Conservation (phyloP, 2,797 vertebrate genomes). For the Pyrocephalus nanus region DNA sequence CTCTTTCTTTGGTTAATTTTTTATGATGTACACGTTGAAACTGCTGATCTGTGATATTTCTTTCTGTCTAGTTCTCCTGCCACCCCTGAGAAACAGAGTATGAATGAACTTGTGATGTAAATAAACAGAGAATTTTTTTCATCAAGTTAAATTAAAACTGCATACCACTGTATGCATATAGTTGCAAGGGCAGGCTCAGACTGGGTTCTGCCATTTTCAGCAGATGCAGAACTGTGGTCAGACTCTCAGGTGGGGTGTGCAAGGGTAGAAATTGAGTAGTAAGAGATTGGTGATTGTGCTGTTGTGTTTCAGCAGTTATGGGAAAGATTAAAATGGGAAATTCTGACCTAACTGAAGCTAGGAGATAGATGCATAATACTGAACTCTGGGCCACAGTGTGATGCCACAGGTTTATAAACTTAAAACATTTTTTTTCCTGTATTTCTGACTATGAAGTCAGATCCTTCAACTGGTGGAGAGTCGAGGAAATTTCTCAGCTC, state of each 20-base stretch:
- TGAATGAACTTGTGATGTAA: background rate
- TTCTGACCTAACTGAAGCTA: background rate
- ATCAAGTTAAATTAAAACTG: background rate
- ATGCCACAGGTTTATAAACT: background rate
- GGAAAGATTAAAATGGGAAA: background rate
- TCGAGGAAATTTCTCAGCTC: background rate
- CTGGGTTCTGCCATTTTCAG: background rate
- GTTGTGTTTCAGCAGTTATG: background rate
- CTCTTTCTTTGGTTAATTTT: background rate
- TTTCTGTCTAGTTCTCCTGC: background rate
- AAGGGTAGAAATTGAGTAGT: background rate
- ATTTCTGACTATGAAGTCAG: background rate
- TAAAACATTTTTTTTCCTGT: background rate
- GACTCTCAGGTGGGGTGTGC: background rate
- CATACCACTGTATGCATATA: background rate
- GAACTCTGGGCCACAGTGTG: background rate
- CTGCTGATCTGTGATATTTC: background rate
- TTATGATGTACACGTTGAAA: background rate
- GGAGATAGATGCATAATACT: background rate
- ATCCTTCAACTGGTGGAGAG: background rate
- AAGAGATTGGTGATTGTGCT: background rate
- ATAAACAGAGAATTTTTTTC: background rate
- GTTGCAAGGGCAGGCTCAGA: background rate
- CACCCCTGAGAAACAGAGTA: background rate
- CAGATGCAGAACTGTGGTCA: background rate